Evolutionary conservation across 1,140 invertebrate genomes (phyloP), one percentile per base, ranked within the genome.

Genomic region (Maconellicoccus hirsutus): DNA sequence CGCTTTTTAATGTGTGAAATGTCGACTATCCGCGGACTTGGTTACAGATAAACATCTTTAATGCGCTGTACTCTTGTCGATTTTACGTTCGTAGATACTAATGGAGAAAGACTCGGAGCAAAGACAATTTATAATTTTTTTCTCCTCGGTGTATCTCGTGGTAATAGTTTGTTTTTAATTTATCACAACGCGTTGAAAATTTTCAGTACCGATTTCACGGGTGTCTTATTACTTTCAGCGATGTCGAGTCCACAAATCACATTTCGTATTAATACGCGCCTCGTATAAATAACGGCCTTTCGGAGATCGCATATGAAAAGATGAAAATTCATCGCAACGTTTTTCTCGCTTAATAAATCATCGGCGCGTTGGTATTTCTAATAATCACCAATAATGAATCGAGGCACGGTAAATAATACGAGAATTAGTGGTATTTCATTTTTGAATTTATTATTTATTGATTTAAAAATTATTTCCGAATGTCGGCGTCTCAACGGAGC

Each of bases 81-180:
- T 33, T 33, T 33, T 33, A 33, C 29, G 29, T 33, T 33, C 29
- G 29, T 33, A 33, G 29, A 33, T 33, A 33, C 29, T 33, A 33
- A 33, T 33, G 29, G 29, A 33, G 29, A 33, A 52, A 2, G 6
- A 52, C 42, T 16, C 42, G 42, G 3, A 52, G 42, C 42, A 16
- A 52, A 52, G n/a, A 52, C 42, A 52, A 52, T 52, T 52, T 52
- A 52, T 52, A 52, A 52, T 52, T 52, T 52, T 52, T 52, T 52
- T 52, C 29, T 33, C 29, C 4, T 33, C 3, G 4, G 12, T 33
- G 12, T 33, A 33, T 4, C n/a, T 16, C 42, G 42, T 8, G 10
- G 6, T 16, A 52, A 52, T 52, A 52, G 42, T 52, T 52, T 52
- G 42, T 52, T 52, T 52, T 52, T 52, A 52, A 52, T 52, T 52